phyloP scores from a whole-genome alignment of 2,797 vertebrate genomes.

The Neosalanx taihuensis region DNA sequence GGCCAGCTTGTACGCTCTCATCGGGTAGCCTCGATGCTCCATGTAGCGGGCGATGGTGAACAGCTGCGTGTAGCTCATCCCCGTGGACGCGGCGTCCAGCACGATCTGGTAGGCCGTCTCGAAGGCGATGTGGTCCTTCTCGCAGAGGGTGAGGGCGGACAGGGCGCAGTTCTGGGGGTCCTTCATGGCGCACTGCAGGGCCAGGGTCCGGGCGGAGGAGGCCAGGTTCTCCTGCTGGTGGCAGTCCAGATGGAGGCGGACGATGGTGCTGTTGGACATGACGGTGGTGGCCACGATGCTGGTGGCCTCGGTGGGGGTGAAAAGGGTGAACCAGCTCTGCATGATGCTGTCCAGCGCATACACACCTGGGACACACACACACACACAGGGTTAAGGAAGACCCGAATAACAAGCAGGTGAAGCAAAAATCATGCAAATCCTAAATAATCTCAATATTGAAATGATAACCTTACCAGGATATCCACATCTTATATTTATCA shows the following conservation, averaged over 20 bases:
- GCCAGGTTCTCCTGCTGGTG: constrained; percentile 96
- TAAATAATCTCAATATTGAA: neutral
- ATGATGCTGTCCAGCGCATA: constrained; percentile 98
- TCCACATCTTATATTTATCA: no score
- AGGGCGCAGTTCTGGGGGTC: constrained; percentile 97
- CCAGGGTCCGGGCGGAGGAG: constrained; percentile 91
- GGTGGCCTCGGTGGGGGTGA: constrained; percentile 97
- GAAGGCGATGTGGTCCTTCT: constrained; percentile 99
- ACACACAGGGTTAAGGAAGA: constrained; percentile 64
- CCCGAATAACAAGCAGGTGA: neutral
- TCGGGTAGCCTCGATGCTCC: constrained; percentile 96
- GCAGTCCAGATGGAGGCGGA: constrained; percentile 94
- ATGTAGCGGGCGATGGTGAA: constrained; percentile 98
- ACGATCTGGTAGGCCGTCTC: constrained; percentile 99
- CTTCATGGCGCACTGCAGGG: constrained; percentile 98
- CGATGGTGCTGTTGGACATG: constrained; percentile 94
- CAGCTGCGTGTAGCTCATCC: constrained; percentile 98
- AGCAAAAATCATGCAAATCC: neutral
- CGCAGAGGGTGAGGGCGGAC: constrained; percentile 95
- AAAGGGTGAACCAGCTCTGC: constrained; percentile 98
- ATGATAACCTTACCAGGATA: no score
- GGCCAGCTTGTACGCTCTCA: constrained; percentile 95
- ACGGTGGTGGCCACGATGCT: constrained; percentile 95
- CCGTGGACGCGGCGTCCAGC: constrained; percentile 88
- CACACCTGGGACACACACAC: constrained; percentile 77